Percentiles rank a stretch among this genome's conserved stretches.
These are phyloP conservation scores for Cylloceria caligata DNA, from an alignment of 2,888 invertebrate species.

Conservation along the genomic window DNA sequence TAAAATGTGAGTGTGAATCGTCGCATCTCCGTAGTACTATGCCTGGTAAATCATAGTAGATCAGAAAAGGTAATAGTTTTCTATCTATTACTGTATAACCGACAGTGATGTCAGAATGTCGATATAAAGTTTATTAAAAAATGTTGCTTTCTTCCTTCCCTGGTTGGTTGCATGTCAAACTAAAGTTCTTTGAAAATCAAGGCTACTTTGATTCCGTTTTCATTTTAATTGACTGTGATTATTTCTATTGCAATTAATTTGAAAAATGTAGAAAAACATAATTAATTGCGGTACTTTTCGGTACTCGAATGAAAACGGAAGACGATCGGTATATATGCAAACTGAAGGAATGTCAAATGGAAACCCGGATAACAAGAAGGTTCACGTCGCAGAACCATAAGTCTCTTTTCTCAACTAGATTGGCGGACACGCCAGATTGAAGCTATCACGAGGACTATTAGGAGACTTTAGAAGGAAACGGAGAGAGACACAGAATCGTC, in stretches of 20 bases:
- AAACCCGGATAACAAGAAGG: slow-evolving; percentile 15
- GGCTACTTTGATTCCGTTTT: not conserved
- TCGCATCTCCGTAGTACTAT: not conserved
- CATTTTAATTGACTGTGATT: not conserved
- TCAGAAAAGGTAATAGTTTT: not conserved
- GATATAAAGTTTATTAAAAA: too few relatives aligned
- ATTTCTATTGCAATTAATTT: not conserved
- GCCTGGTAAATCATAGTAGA: not conserved
- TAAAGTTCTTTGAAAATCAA: not conserved
- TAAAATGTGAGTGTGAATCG: not conserved
- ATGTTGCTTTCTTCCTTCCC: not conserved
- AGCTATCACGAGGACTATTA: slow-evolving; percentile 35
- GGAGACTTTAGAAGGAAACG: slow-evolving; percentile 16
- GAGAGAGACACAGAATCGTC: slow-evolving; percentile 1
- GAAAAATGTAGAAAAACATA: not conserved
- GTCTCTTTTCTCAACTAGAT: slow-evolving; percentile 10
- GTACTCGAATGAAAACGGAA: too few relatives aligned
- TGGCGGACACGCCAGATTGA: slow-evolving; percentile 26
- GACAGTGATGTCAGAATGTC: too few relatives aligned
- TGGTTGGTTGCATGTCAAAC: not conserved
- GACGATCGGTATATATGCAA: too few relatives aligned
- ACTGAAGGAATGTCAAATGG: not conserved
- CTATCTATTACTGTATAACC: too few relatives aligned
- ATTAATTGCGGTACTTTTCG: too few relatives aligned
- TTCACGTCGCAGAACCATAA: slow-evolving; percentile 18